Conservation (phyloP, 2,888 invertebrate genomes). For the Vannuccia rotundouncinata region DNA sequence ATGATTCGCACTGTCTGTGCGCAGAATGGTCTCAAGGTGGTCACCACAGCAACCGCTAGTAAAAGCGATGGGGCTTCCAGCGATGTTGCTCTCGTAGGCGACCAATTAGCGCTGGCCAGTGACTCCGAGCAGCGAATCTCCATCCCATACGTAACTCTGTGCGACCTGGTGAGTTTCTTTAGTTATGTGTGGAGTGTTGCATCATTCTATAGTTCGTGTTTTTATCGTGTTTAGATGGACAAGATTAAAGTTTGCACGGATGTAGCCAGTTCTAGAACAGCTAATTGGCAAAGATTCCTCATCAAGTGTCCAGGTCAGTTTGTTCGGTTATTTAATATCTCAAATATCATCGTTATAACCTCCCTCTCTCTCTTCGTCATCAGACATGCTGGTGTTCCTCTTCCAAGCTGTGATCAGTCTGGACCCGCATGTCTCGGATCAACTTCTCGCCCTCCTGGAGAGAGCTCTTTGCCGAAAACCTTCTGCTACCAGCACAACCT, state of each 20-base stretch:
- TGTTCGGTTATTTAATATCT: too few relatives aligned
- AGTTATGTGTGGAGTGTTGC: background rate
- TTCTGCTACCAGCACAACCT: background rate
- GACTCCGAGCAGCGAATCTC: constrained; percentile 58
- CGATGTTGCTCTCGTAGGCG: background rate
- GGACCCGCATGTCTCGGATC: constrained; percentile 81
- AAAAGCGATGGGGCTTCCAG: background rate
- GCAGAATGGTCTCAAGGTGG: background rate
- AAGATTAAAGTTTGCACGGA: constrained; percentile 88
- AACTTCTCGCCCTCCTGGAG: constrained; percentile 79
- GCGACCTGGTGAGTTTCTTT: constrained; percentile 50
- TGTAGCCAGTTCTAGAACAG: constrained; percentile 78
- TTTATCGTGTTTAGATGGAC: constrained; percentile 63
- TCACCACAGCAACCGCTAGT: background rate
- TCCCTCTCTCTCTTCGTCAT: background rate
- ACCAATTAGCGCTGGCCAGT: background rate
- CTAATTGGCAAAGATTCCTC: constrained; percentile 77
- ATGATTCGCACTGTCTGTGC: background rate
- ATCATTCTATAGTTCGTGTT: too few relatives aligned
- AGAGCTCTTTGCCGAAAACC: constrained; percentile 61
- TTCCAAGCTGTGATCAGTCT: constrained; percentile 71
- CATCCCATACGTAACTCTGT: constrained; percentile 77
- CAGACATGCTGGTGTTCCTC: constrained; percentile 69
- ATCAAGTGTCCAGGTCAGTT: constrained; percentile 1
- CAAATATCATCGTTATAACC: background rate